Base-by-base conservation (phyloP, 2,113 vertebrate species). In the Marmota flaviventris region DNA sequence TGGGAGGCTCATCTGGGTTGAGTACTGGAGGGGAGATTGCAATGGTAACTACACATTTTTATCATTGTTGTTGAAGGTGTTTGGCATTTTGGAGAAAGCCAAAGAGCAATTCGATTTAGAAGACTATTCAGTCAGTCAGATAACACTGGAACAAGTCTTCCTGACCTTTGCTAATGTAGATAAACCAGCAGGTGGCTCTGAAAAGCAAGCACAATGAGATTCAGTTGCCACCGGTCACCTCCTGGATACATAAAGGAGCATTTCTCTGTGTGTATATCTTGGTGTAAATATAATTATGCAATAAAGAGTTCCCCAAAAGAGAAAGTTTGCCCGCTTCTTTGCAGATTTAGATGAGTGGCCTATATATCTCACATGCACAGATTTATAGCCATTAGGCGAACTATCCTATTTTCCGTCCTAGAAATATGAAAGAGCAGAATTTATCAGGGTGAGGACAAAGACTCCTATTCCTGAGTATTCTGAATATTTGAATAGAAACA, bases 121-220 rank as follows among this genome's bases (percentile, higher is more conserved):
- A 77, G 99, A 99, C 98, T 99, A 99, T 96, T 99, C 99, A 0
- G 98, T 99, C 95, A 99, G 99, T 98, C 99, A 99, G 98, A 99
- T 99, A 82, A 99, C 99, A 0, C 98, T 99, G 98, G 99, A 99
- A 98, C 99, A 99, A 95, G 99, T 99, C 86, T 99, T 99, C 98
- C 99, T 99, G 98, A 99, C 99, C 98, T 99, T 99, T 96, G 99
- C 99, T n/a, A 61, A 56, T 8, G 4, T 20, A 42, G 13, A 85
- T 13, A 77, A 93, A 27, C 8, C 8, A 86, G 72, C 0, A 79
- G 39, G 12, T 39, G n/a, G 42, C 9, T 8, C 48, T 67, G 11
- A 77, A 72, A 16, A 34, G 53, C 25, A 79, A 14, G 32, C 70
- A 32, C 42, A 63, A 27, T 91, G 83, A 97, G 34, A 89, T 85